Evolutionary conservation across 2,797 vertebrate genomes (phyloP).

Genomic region (Sphenopsis melanotis): DNA sequence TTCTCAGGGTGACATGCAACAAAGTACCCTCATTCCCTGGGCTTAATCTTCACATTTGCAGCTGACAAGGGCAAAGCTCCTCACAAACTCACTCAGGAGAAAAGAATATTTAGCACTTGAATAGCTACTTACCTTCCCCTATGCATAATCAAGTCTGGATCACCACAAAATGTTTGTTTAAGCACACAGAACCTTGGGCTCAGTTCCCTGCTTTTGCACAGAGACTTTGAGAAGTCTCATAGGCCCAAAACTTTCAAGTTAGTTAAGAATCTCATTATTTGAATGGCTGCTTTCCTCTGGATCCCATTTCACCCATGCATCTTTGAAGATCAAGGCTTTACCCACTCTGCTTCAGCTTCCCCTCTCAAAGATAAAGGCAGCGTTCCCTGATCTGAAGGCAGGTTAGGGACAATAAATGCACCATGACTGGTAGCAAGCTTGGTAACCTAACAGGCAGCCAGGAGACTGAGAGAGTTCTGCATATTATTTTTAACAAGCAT

Average conservation of each 20-base stretch:
- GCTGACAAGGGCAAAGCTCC: neutral
- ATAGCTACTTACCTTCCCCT: neutral
- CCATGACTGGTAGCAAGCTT: neutral
- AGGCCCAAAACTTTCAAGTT: neutral
- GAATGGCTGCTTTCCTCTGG: neutral
- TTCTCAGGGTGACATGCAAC: neutral
- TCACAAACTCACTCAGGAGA: neutral
- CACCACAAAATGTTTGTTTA: neutral
- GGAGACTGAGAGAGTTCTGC: neutral
- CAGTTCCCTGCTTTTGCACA: neutral
- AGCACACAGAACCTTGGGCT: neutral
- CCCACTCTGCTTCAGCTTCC: neutral
- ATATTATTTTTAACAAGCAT: neutral
- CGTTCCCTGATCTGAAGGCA: neutral
- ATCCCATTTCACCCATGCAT: neutral
- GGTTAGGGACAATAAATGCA: neutral
- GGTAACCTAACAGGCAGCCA: neutral
- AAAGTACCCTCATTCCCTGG: neutral
- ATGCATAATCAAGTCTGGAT: neutral
- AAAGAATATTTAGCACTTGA: neutral
- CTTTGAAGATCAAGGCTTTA: neutral
- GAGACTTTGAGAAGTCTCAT: neutral
- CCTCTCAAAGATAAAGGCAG: neutral
- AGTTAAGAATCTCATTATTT: neutral
- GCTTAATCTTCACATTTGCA: neutral